These are phyloP conservation scores for Colostygia pectinataria DNA, from an alignment of 2,888 invertebrate genomes.

Conservation along the genomic window DNA sequence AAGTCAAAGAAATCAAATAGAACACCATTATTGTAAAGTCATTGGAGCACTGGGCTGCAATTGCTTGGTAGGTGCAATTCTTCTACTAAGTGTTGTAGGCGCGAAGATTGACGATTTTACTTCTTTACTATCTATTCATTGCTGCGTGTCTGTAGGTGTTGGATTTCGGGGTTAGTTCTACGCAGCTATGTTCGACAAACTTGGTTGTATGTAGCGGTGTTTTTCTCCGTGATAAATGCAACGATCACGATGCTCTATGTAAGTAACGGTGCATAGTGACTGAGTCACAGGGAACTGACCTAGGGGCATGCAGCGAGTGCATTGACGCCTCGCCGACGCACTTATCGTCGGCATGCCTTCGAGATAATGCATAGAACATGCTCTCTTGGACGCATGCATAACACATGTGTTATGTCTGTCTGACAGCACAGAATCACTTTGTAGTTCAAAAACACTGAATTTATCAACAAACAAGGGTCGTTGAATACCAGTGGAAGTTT, in stretches of 20 bases:
- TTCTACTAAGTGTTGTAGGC: slow-evolving; percentile 5
- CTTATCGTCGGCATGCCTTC: slow-evolving; percentile 78
- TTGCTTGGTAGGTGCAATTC: slow-evolving; percentile 60
- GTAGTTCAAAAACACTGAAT: slow-evolving; percentile 59
- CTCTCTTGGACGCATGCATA: slow-evolving; percentile 69
- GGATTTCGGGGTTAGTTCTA: neutral
- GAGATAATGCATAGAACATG: slow-evolving; percentile 76
- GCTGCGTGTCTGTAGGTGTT: slow-evolving; percentile 8
- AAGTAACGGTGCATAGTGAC: slow-evolving; percentile 77
- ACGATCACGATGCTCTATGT: slow-evolving; percentile 66
- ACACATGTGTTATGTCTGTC: slow-evolving; percentile 70
- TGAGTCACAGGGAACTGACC: slow-evolving; percentile 82
- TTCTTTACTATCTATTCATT: slow-evolving; percentile 5
- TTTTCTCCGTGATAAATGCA: slow-evolving; percentile 45
- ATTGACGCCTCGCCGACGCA: slow-evolving; percentile 75
- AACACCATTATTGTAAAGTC: slow-evolving; percentile 69
- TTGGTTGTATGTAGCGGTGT: neutral
- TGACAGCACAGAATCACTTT: slow-evolving; percentile 58
- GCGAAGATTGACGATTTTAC: slow-evolving; percentile 2
- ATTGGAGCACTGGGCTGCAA: slow-evolving; percentile 71
- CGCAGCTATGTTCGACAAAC: slow-evolving; percentile 2
- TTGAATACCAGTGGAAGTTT: slow-evolving; percentile 23
- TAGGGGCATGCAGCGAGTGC: slow-evolving; percentile 80
- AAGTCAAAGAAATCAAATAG: slow-evolving; percentile 64
- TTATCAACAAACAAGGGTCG: slow-evolving; percentile 39